Evolutionary conservation across 2,797 vertebrate species (phyloP).

Genomic region (Chiloscyllium punctatum): DNA sequence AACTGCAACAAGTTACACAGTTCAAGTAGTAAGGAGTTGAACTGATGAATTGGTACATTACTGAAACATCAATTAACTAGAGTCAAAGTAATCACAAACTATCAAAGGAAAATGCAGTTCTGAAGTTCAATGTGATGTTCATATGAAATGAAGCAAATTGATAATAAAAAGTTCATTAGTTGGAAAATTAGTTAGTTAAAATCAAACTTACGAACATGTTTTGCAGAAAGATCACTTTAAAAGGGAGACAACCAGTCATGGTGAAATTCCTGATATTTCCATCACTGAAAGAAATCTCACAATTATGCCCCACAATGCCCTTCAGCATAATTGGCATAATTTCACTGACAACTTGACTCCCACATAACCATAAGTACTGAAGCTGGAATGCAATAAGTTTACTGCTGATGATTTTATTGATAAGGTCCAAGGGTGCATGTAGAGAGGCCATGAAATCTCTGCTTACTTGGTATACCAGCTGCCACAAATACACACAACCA

Average conservation of each 20-base stretch:
- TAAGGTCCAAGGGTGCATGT: neutral
- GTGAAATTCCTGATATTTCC: neutral
- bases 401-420: neutral
- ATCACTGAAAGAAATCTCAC: neutral
- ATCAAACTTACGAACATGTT: neutral
- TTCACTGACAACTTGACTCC: neutral
- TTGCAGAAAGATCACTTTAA: neutral
- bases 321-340: neutral
- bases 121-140: slow-evolving; percentile 10
- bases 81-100: neutral
- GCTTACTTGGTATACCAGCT: neutral
- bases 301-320: neutral
- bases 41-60: neutral
- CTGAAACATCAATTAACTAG: neutral
- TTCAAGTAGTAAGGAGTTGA: neutral
- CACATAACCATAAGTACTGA: neutral
- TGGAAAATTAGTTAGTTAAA: slow-evolving; percentile 11
- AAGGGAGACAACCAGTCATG: no score
- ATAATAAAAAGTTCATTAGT: slow-evolving; percentile 6
- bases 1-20: neutral
- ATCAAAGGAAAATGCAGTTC: neutral
- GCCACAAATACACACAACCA: no score
- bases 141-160: neutral
- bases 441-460: neutral
- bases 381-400: neutral